phyloP scores from a whole-genome alignment of 2,113 vertebrate genomes.

The Spea bombifrons region DNA sequence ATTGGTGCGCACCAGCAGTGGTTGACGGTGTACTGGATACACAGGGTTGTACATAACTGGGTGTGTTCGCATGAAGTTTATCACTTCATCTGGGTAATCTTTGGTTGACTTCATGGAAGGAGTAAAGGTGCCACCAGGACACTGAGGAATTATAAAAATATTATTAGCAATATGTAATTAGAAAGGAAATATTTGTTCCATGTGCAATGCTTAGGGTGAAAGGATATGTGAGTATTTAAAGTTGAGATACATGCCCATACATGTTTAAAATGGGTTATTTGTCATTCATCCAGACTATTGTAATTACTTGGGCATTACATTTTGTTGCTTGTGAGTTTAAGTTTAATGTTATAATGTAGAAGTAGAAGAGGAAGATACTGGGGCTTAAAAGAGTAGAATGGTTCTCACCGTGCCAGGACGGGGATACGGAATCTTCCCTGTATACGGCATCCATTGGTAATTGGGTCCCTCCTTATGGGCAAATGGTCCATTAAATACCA shows the following conservation, averaged over 20 bases:
- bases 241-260: too few relatives aligned
- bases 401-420: conserved; percentile 88
- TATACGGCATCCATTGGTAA: conserved; percentile 98
- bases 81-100: conserved; percentile 96
- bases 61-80: conserved; percentile 97
- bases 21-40: conserved; percentile 93
- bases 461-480: conserved; percentile 97
- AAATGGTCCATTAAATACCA: conserved; percentile 97
- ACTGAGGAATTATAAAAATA: conserved; percentile 62
- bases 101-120: conserved; percentile 98
- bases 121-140: conserved; percentile 95
- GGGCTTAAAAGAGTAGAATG: too few relatives aligned
- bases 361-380: too few relatives aligned
- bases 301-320: too few relatives aligned
- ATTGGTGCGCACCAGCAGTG: conserved; percentile 90
- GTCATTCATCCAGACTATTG: too few relatives aligned
- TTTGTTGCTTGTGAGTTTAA: too few relatives aligned
- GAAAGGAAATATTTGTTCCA: too few relatives aligned
- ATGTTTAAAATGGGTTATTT: too few relatives aligned
- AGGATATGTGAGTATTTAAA: too few relatives aligned
- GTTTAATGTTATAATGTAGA: too few relatives aligned
- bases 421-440: conserved; percentile 95
- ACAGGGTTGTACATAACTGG: conserved; percentile 93
- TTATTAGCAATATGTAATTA: too few relatives aligned
- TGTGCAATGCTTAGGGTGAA: too few relatives aligned